Base-by-base conservation (phyloP, 2,113 vertebrate genomes). In the Chamaetylas fuelleborni region DNA sequence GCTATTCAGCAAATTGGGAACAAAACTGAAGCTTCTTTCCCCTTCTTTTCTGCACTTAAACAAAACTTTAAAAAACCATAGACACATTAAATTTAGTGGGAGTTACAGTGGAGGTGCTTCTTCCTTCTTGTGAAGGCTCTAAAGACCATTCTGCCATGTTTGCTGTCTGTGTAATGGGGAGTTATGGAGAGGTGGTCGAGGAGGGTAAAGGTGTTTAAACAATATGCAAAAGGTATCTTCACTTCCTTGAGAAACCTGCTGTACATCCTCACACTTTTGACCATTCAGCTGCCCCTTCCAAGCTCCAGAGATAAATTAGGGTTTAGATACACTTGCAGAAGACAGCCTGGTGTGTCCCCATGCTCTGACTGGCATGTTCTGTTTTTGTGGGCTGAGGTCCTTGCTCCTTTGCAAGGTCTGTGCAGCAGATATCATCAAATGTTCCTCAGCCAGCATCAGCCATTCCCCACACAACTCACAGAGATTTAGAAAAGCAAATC, bases 181-280 rank as follows among this genome's bases (percentile, higher is more conserved):
- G 5, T 40, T 74, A n/a, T 33, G 19, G 72, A 84, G 38, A 72
- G 12, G 15, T 19, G 36, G 47, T 47, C n/a, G 69, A 86, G 81
- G 83, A 92, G 82, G 47, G 26, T 65, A 66, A 73, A 72, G 57
- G 19, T 31, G 38, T 90, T 95, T 89, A 92, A 97, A 94, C 58
- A 85, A 62, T 60, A 54, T 91, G 7, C 71, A 87, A 93, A 91
- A 87, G 42, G 8, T 11, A 43, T 69, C 36, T 92, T 87, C 26
- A 3, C 88, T 96, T 92, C 38, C 61, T 96, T 94, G 95, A 69
- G 88, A 95, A 91, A 90, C 53, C 64, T 93, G n/a, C 71, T 57
- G 5, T 34, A 23, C 64, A 67, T 45, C 36, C 70, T 90, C 20
- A 24, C 70, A 70, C 26, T 26, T 40, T 43, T 51, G 36, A 58